A percentile compares a stretch with the other conserved stretches of the same genome.
Conservation (phyloP, 2,888 invertebrate species). For the Cosmia pyralina region DNA sequence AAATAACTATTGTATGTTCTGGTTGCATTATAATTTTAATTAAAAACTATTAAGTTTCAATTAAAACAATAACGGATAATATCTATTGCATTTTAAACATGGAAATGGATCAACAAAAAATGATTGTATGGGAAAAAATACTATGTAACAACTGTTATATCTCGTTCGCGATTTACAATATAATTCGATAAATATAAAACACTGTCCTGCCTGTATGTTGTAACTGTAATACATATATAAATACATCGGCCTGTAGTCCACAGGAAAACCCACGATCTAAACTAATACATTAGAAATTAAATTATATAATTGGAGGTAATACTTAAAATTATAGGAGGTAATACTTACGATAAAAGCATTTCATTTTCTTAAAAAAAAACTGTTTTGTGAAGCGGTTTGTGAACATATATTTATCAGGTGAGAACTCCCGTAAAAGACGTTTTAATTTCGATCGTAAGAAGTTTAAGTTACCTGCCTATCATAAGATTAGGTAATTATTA, state of each 20-base stretch:
- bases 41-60: conserved; percentile 49
- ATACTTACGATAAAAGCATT: conserved; percentile 86
- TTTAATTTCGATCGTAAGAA: conserved; percentile 40
- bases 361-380: conserved; percentile 70
- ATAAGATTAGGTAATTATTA: conserved; percentile 62
- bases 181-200: conserved; percentile 77
- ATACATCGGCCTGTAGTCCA: conserved; percentile 50
- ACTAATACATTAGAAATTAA: conserved; percentile 80
- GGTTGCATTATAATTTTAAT: conserved; percentile 68
- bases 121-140: conserved; percentile 86
- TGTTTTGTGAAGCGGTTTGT: conserved; percentile 77
- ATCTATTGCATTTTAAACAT: conserved; percentile 90
- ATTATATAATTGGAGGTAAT: conserved; percentile 86
- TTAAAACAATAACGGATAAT: conserved; percentile 69
- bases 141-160: conserved; percentile 88
- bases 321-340: conserved; percentile 88
- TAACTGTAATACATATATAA: conserved; percentile 63
- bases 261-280: conserved; percentile 61
- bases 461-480: conserved; percentile 61
- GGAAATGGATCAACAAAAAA: conserved; percentile 88
- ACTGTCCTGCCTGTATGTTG: conserved; percentile 69
- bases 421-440: conserved; percentile 52
- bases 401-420: conserved; percentile 76
- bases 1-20: conserved; percentile 87
- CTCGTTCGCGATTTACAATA: conserved; percentile 87